Evolutionary conservation across 2,797 vertebrate genomes (phyloP).

Genomic region (Morelia viridis): DNA sequence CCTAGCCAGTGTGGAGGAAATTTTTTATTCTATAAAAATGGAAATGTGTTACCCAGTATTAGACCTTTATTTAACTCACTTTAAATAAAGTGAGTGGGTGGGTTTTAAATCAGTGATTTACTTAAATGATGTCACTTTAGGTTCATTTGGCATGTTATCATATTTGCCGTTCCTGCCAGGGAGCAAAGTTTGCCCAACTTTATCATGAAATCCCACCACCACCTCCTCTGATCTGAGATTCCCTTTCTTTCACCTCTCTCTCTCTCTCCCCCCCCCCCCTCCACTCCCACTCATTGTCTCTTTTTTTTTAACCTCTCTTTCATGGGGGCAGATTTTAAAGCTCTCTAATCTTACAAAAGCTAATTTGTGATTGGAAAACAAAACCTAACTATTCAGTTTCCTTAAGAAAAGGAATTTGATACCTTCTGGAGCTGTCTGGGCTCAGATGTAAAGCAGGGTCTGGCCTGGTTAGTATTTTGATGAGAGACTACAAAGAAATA

Average conservation of each 20-base stretch:
- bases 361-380: background rate
- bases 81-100: background rate
- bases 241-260: background rate
- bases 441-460: background rate
- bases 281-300: too few relatives aligned
- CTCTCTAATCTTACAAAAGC: background rate
- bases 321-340: background rate
- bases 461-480: background rate
- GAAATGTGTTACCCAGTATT: background rate
- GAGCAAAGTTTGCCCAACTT: background rate
- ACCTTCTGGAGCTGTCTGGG: background rate
- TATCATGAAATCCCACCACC: background rate
- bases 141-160: background rate
- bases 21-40: background rate
- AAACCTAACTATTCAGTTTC: background rate
- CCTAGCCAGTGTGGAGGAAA: background rate
- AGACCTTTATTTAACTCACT: background rate
- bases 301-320: too few relatives aligned
- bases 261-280: too few relatives aligned
- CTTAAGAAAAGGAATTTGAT: background rate
- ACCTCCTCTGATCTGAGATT: background rate
- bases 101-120: background rate
- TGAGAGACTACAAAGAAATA: background rate
- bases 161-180: background rate
- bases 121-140: background rate